Base-by-base conservation (phyloP, 2,888 invertebrate genomes). In the Melolontha melolontha region DNA sequence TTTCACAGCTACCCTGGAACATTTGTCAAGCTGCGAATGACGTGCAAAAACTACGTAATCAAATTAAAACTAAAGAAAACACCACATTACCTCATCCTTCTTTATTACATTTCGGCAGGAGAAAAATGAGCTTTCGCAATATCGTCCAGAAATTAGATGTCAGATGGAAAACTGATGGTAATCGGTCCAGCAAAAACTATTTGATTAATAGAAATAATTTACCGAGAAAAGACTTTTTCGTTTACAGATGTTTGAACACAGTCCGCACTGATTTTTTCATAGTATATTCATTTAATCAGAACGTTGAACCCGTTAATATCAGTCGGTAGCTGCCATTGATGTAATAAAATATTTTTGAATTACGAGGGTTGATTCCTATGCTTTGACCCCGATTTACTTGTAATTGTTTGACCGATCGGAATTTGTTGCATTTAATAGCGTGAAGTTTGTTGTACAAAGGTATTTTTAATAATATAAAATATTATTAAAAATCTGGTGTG, bases 161-260 rank as follows among this genome's bases (percentile, higher is more conserved):
- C 54, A 54, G 54, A 54, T 54, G 54, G 54, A 40, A 40, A 40
- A 54, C 17, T 54, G 54, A 54, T 54, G 54, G 54, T 54, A 54
- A 54, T 54, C 40, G 54, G 54, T 40, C 1, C 54, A 16, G 40
- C 40, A 54, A 54, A 54, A 54, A 54, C 54, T 54, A 54, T 54
- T 54, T 54, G 54, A 54, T 54, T 54, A 54, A 54, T 54, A 54
- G 54, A 54, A 54, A 54, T 54, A 54, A 54, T 54, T 40, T n/a
- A n/a, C 39, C 40, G 14, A 1, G 7, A 14, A 39, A 14, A 12
- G 29, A 16, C 34, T 52, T n/a, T 50, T 34, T 34, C 29, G 11
- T 5, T 17, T 14, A 40, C 40, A 40, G 4, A 11, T 39, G 4
- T 16, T 10, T 27, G 22, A 50, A 10, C 22, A 1, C 16, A 40